These are phyloP conservation scores for Pionites leucogaster DNA, from an alignment of 2,113 vertebrate genomes.

Conservation along the genomic window DNA sequence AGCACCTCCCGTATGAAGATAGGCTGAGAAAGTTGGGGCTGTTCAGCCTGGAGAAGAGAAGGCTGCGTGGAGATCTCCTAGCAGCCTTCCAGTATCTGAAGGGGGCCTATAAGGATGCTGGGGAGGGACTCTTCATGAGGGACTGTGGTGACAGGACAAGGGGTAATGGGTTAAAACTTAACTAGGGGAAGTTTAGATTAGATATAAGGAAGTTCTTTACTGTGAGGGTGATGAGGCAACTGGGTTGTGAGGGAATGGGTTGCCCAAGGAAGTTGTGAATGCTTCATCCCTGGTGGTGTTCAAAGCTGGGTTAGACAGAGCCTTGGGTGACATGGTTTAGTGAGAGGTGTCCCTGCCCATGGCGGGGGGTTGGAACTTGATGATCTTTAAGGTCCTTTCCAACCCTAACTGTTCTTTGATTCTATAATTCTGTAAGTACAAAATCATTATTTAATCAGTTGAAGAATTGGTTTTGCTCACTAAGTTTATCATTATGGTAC, in stretches of 20 bases:
- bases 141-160: too few relatives aligned
- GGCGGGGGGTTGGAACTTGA: background rate
- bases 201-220: background rate
- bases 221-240: background rate
- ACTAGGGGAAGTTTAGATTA: too few relatives aligned
- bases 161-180: too few relatives aligned
- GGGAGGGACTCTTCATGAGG: too few relatives aligned
- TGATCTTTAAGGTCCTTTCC: background rate
- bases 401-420: background rate
- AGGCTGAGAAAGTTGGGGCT: too few relatives aligned
- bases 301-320: background rate
- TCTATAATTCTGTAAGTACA: background rate
- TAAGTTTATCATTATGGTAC: fast-evolving
- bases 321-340: background rate
- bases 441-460: background rate
- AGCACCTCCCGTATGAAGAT: too few relatives aligned
- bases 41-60: too few relatives aligned
- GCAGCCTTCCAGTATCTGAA: too few relatives aligned
- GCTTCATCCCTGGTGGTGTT: background rate
- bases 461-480: background rate
- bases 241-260: too few relatives aligned
- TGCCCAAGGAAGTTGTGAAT: background rate
- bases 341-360: background rate
- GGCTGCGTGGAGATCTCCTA: too few relatives aligned
- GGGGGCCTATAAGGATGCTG: too few relatives aligned